A percentile compares a stretch with the other conserved stretches of the same genome.
Conservation (phyloP, 2,113 vertebrate species). For the Microcebus murinus region DNA sequence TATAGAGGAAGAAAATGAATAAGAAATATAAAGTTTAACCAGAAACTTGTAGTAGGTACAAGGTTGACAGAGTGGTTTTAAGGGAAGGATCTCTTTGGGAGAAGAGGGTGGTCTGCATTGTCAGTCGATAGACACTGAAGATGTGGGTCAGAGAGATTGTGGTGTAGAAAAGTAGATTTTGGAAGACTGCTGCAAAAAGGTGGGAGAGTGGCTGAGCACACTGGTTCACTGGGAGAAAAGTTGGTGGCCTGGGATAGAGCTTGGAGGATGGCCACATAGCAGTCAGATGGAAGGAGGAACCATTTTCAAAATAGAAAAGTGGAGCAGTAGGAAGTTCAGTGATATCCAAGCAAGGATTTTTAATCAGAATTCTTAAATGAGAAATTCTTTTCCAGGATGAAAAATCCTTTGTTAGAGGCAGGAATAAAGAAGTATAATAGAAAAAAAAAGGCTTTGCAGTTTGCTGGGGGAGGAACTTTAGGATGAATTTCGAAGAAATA, state of each 20-base stretch:
- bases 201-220: not conserved
- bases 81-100: not conserved
- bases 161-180: not conserved
- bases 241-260: not conserved
- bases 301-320: not conserved
- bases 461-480: not conserved
- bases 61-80: not conserved
- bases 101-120: not conserved
- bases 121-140: not conserved
- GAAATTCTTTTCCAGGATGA: not conserved
- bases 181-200: not conserved
- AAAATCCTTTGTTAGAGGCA: not conserved
- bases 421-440: not conserved
- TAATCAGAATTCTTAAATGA: not conserved
- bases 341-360: not conserved
- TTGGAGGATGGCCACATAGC: not conserved
- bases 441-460: not conserved
- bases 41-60: not conserved
- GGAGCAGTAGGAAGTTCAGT: not conserved
- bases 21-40: not conserved
- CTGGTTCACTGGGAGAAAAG: not conserved
- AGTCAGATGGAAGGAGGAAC: not conserved
- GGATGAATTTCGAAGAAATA: slow-evolving; percentile 14
- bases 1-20: not conserved
- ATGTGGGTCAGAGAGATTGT: not conserved